phyloP scores from a whole-genome alignment of 2,113 vertebrate species.

The Aix galericulata region DNA sequence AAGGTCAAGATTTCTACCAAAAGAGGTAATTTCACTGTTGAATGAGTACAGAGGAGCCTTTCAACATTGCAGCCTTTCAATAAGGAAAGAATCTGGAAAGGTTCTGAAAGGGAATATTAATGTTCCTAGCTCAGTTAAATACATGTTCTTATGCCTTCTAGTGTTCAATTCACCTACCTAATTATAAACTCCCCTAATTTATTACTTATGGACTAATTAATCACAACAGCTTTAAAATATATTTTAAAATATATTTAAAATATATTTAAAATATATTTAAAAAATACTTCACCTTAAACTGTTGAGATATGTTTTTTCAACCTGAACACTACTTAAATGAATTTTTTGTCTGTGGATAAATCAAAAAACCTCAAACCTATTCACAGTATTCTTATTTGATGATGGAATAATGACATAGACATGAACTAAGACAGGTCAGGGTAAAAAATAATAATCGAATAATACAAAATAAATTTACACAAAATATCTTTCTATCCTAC shows the following conservation, averaged over 20 bases:
- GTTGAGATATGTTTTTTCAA: neutral
- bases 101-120: neutral
- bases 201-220: neutral
- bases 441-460: neutral
- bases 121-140: neutral
- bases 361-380: neutral
- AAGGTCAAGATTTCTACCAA: neutral
- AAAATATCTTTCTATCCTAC: neutral
- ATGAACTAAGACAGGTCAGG: neutral
- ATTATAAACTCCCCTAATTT: neutral
- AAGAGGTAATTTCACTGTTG: neutral
- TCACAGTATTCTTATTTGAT: neutral
- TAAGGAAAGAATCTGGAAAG: neutral
- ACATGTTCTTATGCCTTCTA: neutral
- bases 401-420: neutral
- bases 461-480: neutral
- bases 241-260: neutral
- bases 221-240: neutral
- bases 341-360: neutral
- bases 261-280: neutral
- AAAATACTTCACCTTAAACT: neutral
- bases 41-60: too few species aligned
- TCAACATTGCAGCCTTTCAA: neutral
- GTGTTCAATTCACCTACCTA: neutral
- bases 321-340: neutral